Base-by-base conservation (phyloP, 2,797 vertebrate species). In the Mallotus villosus region DNA sequence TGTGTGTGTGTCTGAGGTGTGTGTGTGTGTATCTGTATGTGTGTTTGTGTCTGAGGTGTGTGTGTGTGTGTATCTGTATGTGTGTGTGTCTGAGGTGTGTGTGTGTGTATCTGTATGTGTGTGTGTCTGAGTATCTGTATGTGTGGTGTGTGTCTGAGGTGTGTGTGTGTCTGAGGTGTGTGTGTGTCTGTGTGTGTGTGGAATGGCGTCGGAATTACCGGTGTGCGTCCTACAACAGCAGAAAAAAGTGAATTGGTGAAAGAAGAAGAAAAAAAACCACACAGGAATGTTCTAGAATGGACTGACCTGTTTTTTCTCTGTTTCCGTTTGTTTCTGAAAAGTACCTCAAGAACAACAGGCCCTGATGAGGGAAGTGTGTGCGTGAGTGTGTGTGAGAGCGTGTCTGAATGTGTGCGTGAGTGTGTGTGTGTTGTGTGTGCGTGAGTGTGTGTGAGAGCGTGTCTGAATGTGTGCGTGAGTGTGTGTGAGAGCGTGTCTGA, bases 261-360 rank as follows among this genome's bases (percentile, higher is more conserved):
- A 81, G 71, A 74, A 32, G 77, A 72, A 63, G 34, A 83, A 90
- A 84, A 84, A 75, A 81, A 71, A 72, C 51, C 41, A 77, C 64
- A 37, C 68, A 78, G 76, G 76, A 83, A 79, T 81, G 75, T 62
- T 74, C 67, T 55, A 57, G 4, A 55, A 58, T 72, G 59, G 65
- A 65, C 77, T 74, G 68, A 55, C 73, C 77, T 82, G 79, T 87
- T 86, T 87, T 86, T 70, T 78, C 78, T 79, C 71, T 76, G 25
- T 85, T 81, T 82, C 73, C 74, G 69, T 78, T 74, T 63, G 24
- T 25, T 75, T 61, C 16, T 51, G 37, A 21, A 32, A 71, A 63
- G 78, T 51, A 74, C 34, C 59, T 34, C 21, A n/a, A 34, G 80
- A 81, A 84, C 77, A 82, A 80, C 82, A 78, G 64, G 49, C 51